Base-by-base conservation (phyloP, 2,113 vertebrate species). In the Nothocercus nigrocapillus region DNA sequence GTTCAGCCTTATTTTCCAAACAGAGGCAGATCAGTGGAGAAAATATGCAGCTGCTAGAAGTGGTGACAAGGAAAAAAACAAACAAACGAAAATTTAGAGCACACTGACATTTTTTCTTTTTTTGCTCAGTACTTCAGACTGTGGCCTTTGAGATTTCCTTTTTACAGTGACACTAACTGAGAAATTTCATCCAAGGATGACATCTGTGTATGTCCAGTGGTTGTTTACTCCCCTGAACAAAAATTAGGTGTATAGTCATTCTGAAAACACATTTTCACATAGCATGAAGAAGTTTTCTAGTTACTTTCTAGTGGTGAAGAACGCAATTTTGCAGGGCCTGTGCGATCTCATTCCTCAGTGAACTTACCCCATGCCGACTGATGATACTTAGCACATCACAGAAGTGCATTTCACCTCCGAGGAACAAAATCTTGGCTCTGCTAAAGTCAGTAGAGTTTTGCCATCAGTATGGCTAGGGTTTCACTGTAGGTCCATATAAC, bases 1-100 rank as follows among this genome's bases (percentile, higher is more conserved):
- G 40, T 40, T 91, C 51, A 93, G 62, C 62, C 90, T 94, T 89
- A 27, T 69, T 96, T 97, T 87, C 77, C 67, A 78, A 74, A n/a
- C 58, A 72, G 85, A 96, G 81, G 82, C 20, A 91, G n/a, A 89
- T 83, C 87, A 90, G 40, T 9, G 5, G 73, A 86, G 63, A 47
- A 96, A 96, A 87, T 28, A 77, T 2, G 19, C 80, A 19, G 18
- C 30, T 91, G 74, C 68, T 94, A 92, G 79, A 89, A 83, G 49
- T 66, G 77, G 81, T 19, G 68, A 58, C 19, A 86, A 56, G 0
- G 0, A 80, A 77, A 82, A 91, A 45, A 47, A 62, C 77, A 70
- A 66, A 6, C 27, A 73, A 73, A 92, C n/a, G 79, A n/a, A 85
- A 73, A 61, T 2, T 4, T 70, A 61, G 42, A 85, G 27, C 36